phyloP scores from a whole-genome alignment of 2,797 vertebrate genomes.

The Melanotaenia pygmaea region DNA sequence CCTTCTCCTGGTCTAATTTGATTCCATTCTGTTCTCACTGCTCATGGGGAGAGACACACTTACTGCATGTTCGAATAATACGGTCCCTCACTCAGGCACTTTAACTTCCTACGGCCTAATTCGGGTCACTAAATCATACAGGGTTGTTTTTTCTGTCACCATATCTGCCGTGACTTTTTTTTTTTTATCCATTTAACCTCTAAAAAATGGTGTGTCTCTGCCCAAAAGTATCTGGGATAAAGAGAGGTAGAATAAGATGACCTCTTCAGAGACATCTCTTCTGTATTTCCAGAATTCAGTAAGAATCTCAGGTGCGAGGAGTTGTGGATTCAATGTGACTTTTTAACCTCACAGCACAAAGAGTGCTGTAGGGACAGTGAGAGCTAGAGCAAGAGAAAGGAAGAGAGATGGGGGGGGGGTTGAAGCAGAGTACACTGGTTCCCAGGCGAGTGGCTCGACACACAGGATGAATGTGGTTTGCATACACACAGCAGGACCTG shows the following conservation, averaged over 20 bases:
- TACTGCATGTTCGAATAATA: slow-evolving; percentile 63
- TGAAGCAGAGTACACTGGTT: slow-evolving; percentile 57
- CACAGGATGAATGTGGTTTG: slow-evolving; percentile 83
- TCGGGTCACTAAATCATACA: slow-evolving; percentile 37
- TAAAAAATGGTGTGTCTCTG: slow-evolving; percentile 7
- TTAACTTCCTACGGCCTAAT: slow-evolving; percentile 60
- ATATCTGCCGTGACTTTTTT: slow-evolving; percentile 44
- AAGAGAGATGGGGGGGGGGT: slow-evolving; percentile 1
- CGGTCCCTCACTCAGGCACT: slow-evolving; percentile 51
- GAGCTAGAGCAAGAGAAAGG: slow-evolving; percentile 13
- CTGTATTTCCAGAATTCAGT: slow-evolving; percentile 40
- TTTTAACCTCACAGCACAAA: slow-evolving; percentile 44
- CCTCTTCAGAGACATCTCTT: not conserved
- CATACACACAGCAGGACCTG: slow-evolving; percentile 58
- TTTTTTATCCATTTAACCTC: slow-evolving; percentile 5
- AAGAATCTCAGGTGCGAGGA: slow-evolving; percentile 36
- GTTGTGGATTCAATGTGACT: slow-evolving; percentile 36
- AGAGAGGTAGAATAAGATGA: not conserved
- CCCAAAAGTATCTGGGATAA: not conserved
- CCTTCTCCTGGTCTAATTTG: slow-evolving; percentile 69
- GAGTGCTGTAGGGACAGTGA: slow-evolving; percentile 11
- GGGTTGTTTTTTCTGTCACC: slow-evolving; percentile 24
- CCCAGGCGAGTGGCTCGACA: slow-evolving; percentile 82
- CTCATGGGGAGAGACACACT: slow-evolving; percentile 73
- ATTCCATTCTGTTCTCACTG: slow-evolving; percentile 62